Base-by-base conservation (phyloP, 2,797 vertebrate genomes). In the Neosalanx taihuensis region DNA sequence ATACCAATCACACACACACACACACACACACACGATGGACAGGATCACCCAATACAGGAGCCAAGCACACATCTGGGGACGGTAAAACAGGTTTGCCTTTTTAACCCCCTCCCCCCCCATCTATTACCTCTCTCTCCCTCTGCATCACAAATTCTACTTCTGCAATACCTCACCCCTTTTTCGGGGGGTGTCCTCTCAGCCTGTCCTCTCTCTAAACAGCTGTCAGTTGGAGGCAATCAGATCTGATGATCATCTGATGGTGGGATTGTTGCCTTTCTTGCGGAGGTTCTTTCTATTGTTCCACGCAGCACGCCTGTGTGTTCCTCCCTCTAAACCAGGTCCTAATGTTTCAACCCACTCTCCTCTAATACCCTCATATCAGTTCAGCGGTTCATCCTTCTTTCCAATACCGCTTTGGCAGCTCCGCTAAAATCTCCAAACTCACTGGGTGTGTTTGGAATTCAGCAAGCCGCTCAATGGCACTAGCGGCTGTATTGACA, bases 21-120 rank as follows among this genome's bases (percentile, higher is more conserved):
- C 65, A 76, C 5, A 72, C 17, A 69, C 72, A 67, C 49, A 33
- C 10, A 78, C 81, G 87, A 91, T 90, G 89, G 89, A 30, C 73
- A 85, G 72, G 76, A 85, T 86, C 85, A 87, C 86, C 85, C 6
- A 78, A 68, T 60, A 10, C 3, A 6, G 37, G 59, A 20, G 86
- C 89, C 87, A 92, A 81, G 79, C 75, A 67, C 62, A 84, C 81
- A 87, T 87, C 82, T 87, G 83, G 83, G 69, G 74, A 72, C 78
- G 79, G 83, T 77, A 78, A 81, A 83, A 76, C 79, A 73, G 75
- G 73, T 76, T 79, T 0, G 41, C 41, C 41, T 12, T 46, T 46
- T 46, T 46, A 46, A 46, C 41, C 41, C 23, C 23, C n/a, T n/a
- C 23, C 23, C 23, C 23, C 23, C 37, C 41, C 41, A 46, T 46